Evolutionary conservation across 30 jellyfish, hydroid and myxozoan genomes (phyloP).

Genomic region (Pseudorhiza aurosa): DNA sequence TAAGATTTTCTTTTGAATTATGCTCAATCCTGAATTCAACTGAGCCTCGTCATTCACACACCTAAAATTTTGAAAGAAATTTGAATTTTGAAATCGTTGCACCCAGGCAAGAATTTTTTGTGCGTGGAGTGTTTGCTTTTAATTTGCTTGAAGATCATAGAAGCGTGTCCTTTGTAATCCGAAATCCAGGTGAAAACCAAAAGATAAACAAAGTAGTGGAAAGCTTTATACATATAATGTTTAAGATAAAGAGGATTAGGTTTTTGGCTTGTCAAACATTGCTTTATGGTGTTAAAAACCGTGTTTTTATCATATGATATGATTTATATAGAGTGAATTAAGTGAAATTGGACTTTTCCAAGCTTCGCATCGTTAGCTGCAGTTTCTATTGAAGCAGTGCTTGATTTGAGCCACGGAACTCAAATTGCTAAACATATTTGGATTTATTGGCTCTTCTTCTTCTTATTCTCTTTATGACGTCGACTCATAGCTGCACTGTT

Average conservation of each 20-base stretch:
- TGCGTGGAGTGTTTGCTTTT: not conserved
- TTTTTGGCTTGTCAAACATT: not conserved
- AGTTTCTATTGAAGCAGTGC: not conserved
- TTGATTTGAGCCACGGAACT: too few relatives aligned
- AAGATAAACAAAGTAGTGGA: slow-evolving; percentile 9
- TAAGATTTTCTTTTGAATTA: too few relatives aligned
- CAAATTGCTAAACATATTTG: too few relatives aligned
- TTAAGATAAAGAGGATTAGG: slow-evolving; percentile 1
- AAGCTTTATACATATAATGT: not conserved
- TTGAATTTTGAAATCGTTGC: too few relatives aligned
- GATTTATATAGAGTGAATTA: not conserved
- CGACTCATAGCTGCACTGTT: too few relatives aligned
- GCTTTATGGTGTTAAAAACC: not conserved
- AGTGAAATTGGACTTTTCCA: not conserved
- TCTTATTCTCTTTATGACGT: too few relatives aligned
- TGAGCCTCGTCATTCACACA: too few relatives aligned
- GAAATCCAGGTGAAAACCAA: slow-evolving; percentile 11
- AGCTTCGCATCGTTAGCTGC: not conserved
- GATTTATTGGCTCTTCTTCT: too few relatives aligned
- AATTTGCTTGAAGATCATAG: not conserved
- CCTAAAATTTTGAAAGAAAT: too few relatives aligned
- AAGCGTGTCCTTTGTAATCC: not conserved
- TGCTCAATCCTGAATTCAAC: too few relatives aligned
- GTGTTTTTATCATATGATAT: not conserved
- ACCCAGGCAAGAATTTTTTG: too few relatives aligned